Conservation (phyloP, 2,113 vertebrate species). For the Myotis yumanensis region DNA sequence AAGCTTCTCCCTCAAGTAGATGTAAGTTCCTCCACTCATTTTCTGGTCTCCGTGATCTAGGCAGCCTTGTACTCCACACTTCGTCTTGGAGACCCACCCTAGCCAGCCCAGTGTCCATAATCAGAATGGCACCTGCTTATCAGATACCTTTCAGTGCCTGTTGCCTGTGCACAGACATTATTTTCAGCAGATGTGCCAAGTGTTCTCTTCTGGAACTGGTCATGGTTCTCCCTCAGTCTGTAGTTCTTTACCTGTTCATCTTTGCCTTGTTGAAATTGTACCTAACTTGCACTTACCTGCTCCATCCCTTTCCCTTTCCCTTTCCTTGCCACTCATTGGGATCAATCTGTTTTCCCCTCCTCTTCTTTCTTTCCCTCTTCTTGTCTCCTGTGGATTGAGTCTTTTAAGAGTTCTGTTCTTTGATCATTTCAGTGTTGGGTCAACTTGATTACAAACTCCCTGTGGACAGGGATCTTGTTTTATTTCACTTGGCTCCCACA, state of each 20-base stretch:
- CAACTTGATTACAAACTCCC: neutral
- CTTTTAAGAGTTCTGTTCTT: conserved; percentile 35
- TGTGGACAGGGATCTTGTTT: conserved; percentile 18
- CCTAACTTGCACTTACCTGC: neutral
- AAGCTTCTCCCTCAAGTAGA: neutral
- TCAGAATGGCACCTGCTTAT: neutral
- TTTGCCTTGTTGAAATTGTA: neutral
- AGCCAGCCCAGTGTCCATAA: neutral
- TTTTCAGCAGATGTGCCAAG: neutral
- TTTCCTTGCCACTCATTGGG: neutral
- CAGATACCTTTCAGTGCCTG: neutral
- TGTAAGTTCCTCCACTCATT: neutral
- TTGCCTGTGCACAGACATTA: neutral
- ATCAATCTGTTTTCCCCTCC: neutral
- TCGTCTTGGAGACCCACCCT: neutral
- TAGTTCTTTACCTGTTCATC: neutral
- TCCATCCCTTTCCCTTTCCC: neutral
- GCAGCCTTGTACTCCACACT: neutral
- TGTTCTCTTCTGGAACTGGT: neutral
- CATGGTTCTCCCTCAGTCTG: neutral
- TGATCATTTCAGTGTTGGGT: neutral
- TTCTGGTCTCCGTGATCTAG: neutral
- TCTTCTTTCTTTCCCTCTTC: neutral
- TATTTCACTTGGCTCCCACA: neutral
- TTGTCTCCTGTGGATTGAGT: neutral